Percentiles rank a stretch among this genome's conserved stretches.
These are phyloP conservation scores for Phenganax marumi DNA, from an alignment of 92 coral and sea anemone genomes.

Conservation along the genomic window DNA sequence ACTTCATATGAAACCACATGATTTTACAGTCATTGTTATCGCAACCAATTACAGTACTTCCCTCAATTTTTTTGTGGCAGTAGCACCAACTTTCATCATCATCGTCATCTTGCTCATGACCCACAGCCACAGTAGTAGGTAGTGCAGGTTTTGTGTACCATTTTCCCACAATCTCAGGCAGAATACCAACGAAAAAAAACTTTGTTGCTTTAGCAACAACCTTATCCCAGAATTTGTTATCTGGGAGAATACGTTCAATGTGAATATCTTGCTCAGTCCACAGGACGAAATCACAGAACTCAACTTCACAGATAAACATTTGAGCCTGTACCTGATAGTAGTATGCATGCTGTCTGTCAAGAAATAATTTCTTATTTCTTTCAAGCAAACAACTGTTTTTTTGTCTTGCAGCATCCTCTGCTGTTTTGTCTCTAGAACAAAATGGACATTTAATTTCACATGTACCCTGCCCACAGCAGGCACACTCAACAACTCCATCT, in stretches of 20 bases:
- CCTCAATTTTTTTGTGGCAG: too few relatives aligned
- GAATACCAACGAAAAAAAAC: constrained; percentile 41
- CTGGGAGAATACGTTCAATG: background rate
- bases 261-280: constrained; percentile 44
- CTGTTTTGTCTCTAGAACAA: constrained; percentile 42
- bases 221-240: constrained; percentile 27
- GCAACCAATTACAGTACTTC: too few relatives aligned
- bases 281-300: constrained; percentile 45
- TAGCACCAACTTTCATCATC: background rate
- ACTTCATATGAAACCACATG: too few relatives aligned
- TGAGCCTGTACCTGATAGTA: constrained; percentile 43
- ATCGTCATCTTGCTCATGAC: constrained; percentile 3
- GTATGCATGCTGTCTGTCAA: constrained; percentile 29
- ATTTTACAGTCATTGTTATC: too few relatives aligned
- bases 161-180: constrained; percentile 46
- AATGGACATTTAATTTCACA: constrained; percentile 60
- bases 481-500: constrained; percentile 45
- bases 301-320: constrained; percentile 32
- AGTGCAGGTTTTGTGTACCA: constrained; percentile 23
- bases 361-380: constrained; percentile 8
- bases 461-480: constrained; percentile 37
- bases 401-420: constrained; percentile 35
- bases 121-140: background rate
- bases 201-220: constrained; percentile 40
- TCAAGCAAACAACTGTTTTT: constrained; percentile 40